Base-by-base conservation (phyloP, 2,888 invertebrate genomes). In the Clusia tigrina region DNA sequence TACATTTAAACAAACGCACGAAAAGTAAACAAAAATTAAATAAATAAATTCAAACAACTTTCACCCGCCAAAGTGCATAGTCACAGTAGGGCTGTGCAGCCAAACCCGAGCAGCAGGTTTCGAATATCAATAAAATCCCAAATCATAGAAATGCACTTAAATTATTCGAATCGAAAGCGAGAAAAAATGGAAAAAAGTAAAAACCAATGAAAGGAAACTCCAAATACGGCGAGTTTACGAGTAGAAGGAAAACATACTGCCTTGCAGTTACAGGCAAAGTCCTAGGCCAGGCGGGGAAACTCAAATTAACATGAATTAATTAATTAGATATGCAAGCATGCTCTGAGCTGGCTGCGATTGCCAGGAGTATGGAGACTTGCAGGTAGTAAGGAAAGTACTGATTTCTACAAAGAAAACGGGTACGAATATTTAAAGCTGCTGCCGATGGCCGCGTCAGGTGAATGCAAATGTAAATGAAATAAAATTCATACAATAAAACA, bases 301-400 rank as follows among this genome's bases (percentile, higher is more conserved):
- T 67, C 62, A 69, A 70, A 72, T 68, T 66, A 70, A 72, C 66
- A 71, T 71, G 70, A 77, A 77, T 78, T 77, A 79, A 78, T 79
- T 78, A 78, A 78, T 78, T 79, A 78, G 69, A 69, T 76, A 79
- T 79, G 74, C 79, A 79, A 72, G 64, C 64, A 65, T 65, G 57
- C n/a, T n/a, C n/a, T n/a, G 10, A 26, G 48, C 20, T 58, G 26
- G 63, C 52, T 52, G 22, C 24, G 52, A 52, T 52, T 52, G 12
- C 24, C n/a, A n/a, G n/a, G n/a, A n/a, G n/a, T 24, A 52, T 52
- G 12, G 52, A 22, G n/a, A 23, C 52, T 18, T 24, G 52, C 5
- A 52, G 52, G 52, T 22, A 18, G 10, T 48, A 10, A 10, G 48
- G 48, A n/a, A n/a, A n/a, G n/a, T n/a, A n/a, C n/a, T n/a, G n/a